Base-by-base conservation (phyloP, 2,797 vertebrate species). In the Rhabdophis nuchalis region DNA sequence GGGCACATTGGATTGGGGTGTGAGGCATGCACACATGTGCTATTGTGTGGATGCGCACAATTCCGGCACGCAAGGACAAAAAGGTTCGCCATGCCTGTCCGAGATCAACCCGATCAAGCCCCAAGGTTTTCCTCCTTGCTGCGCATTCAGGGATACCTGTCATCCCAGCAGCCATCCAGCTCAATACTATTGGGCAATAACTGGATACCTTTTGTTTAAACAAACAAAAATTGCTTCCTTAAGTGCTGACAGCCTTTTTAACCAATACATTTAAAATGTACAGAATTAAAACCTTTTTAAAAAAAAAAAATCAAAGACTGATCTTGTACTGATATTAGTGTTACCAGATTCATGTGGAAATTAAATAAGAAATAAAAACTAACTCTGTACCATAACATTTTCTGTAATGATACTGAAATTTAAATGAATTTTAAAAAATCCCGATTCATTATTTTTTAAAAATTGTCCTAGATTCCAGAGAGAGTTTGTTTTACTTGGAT, bases 191-290 rank as follows among this genome's bases (percentile, higher is more conserved):
- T 98, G 97, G 98, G 98, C 97, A 97, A 98, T 98, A 98, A 97
- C 98, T 98, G 97, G 98, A 98, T 97, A 97, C 96, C 96, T 98
- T 98, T 98, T 98, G 97, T 99, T 99, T 99, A 98, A 98, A 99
- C 98, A 98, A 68, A 97, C 46, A 46, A 98, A 98, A 77, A 98
- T 98, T 98, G 99, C 98, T 99, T 99, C 98, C 99, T 99, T 99
- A 99, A 99, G 98, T 99, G 99, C 99, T 99, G 99, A 99, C 98
- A 99, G 99, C 99, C 99, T 99, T 99, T 99, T 99, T 99, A 99
- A 99, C 98, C 98, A 98, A 99, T 98, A 98, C 97, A 98, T 98
- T 98, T 98, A 99, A 99, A 98, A 98, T 99, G 99, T 99, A 99
- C 99, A 99, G 98, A 99, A 98, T 93, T 97, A 95, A 97, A 97